Base-by-base conservation (phyloP, 2,113 vertebrate species). In the Prunella himalayana region DNA sequence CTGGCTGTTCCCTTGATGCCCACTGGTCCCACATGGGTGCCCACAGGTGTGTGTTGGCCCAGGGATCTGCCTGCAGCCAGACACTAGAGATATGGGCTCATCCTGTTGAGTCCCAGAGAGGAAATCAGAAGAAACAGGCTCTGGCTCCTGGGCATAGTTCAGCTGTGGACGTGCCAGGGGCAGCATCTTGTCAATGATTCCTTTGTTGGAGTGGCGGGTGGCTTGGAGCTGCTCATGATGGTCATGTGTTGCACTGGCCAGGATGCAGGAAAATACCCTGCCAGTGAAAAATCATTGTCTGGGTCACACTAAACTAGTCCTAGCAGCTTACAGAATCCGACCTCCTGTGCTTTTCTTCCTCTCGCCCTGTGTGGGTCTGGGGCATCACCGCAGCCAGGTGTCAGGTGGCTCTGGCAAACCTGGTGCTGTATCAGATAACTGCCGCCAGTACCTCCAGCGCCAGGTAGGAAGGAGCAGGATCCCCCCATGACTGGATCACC, bases 161-260 rank as follows among this genome's bases (percentile, higher is more conserved):
- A 91, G 72, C 54, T 1, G 15, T 0, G 39, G 92, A 92, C 30
- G 73, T 95, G 91, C 88, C 54, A 6, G 1, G 77, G 68, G 53
- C 71, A 91, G 76, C 13, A 4, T 91, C 82, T 93, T 90, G 82
- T 96, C 86, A 97, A 94, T 94, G 80, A 96, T 95, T 95, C 80
- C 92, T 97, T 94, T 97, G 93, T 94, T 92, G 80, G 61, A 59
- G 50, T 5, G 7, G 12, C 0, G 28, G 22, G 72, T 87, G 83
- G 44, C 93, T 90, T n/a, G 27, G 82, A 68, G 88, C 85, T 59
- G 86, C 95, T 94, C 27, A 14, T 92, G 92, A 68, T 39, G 77
- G 91, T 96, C 94, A 94, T 92, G 86, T 95, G 95, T 86, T 33
- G 2, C 42, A 11, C 73, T 92, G 91, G 83, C 79, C 1, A 3